Evolutionary conservation across 2,888 invertebrate genomes (phyloP).

Genomic region (Drosophila infuscata): DNA sequence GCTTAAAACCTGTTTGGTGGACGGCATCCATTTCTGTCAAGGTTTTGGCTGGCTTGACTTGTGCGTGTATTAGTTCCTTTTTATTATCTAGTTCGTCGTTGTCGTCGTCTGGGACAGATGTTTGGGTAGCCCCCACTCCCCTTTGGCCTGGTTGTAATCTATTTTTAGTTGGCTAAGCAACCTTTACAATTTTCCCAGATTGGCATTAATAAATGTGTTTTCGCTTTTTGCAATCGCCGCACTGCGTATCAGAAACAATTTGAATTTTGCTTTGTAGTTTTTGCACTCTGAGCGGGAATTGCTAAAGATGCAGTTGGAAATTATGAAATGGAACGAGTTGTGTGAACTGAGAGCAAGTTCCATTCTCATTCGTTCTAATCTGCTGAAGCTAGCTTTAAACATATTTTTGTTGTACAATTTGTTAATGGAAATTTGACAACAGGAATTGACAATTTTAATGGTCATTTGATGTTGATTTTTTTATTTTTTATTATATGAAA

Average conservation of each 20-base stretch:
- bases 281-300: neutral
- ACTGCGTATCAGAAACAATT: neutral
- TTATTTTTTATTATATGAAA: conserved; percentile 22
- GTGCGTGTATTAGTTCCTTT: conserved; percentile 38
- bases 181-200: conserved; percentile 48
- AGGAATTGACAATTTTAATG: conserved; percentile 48
- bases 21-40: conserved; percentile 53
- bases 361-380: neutral
- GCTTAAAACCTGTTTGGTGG: conserved; percentile 66
- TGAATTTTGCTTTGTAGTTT: neutral
- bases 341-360: neutral
- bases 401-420: conserved; percentile 17
- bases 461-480: neutral
- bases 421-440: conserved; percentile 27
- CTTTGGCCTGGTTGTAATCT: conserved; percentile 32
- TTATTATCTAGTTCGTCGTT: conserved; percentile 33
- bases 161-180: conserved; percentile 58
- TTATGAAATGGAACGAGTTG: neutral
- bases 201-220: conserved; percentile 31
- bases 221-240: conserved; percentile 1
- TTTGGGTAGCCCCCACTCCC: conserved; percentile 12
- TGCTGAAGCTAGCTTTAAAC: neutral
- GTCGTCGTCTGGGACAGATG: conserved; percentile 50
- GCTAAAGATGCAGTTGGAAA: neutral
- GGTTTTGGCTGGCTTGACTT: conserved; percentile 44